phyloP scores from a whole-genome alignment of 2,797 vertebrate genomes.

The Ctenopoma multispine region DNA sequence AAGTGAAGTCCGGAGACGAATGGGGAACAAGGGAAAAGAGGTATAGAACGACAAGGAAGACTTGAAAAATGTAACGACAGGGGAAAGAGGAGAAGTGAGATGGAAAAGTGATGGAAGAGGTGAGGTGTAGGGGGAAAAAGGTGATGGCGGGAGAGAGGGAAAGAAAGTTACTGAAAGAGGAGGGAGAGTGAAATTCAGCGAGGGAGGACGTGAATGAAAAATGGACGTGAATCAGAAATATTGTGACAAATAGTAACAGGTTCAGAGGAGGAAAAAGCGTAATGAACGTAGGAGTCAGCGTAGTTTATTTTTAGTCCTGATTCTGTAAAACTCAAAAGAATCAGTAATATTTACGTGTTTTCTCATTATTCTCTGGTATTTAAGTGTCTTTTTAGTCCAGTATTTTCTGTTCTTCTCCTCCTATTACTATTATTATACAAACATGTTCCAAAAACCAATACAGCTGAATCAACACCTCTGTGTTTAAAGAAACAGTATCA shows the following conservation, averaged over 20 bases:
- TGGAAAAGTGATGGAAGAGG: background rate
- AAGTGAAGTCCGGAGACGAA: background rate
- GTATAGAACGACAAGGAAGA: constrained; percentile 1
- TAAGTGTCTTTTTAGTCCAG: background rate
- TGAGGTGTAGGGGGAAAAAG: background rate
- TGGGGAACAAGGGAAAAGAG: background rate
- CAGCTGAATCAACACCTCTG: no score
- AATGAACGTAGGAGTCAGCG: no score
- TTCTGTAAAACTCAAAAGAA: no score
- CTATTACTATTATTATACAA: no score
- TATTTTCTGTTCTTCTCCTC: no score
- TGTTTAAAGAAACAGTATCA: no score
- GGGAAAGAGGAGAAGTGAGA: constrained; percentile 3
- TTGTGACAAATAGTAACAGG: background rate
- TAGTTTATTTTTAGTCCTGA: no score
- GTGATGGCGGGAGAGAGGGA: constrained; percentile 16
- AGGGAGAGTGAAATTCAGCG: background rate
- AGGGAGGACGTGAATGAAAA: constrained; percentile 25
- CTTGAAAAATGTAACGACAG: constrained; percentile 18
- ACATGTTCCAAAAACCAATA: no score
- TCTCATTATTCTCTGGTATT: no score
- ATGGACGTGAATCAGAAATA: background rate
- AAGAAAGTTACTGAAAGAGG: constrained; percentile 20
- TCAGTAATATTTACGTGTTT: no score
- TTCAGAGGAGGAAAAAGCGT: background rate